phyloP scores from a whole-genome alignment of 2,797 vertebrate species.

The Falco rusticolus region DNA sequence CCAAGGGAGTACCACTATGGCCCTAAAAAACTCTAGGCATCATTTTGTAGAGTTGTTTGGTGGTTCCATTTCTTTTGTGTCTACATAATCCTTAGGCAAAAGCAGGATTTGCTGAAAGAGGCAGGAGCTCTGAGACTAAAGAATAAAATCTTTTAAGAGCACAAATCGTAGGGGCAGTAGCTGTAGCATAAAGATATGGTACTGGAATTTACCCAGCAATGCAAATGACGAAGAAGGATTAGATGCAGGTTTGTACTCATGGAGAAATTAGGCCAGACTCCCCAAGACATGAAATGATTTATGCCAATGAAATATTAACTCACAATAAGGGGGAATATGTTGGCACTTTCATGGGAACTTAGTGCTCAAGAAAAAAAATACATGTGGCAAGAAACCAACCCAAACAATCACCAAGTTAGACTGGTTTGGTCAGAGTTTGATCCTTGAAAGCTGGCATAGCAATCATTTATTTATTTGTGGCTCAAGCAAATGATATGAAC shows the following conservation, averaged over 20 bases:
- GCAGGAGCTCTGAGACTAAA: background rate
- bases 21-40: background rate
- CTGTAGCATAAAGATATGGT: background rate
- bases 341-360: constrained; percentile 36
- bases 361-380: background rate
- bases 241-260: background rate
- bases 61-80: background rate
- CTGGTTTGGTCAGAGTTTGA: constrained; percentile 16
- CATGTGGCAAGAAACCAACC: constrained; percentile 17
- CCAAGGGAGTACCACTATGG: background rate
- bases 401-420: constrained; percentile 18
- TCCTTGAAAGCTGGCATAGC: background rate
- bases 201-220: background rate
- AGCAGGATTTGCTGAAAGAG: background rate
- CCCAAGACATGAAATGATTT: background rate
- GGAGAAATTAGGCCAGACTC: background rate
- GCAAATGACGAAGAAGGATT: background rate
- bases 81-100: no score
- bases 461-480: background rate
- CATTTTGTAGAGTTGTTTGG: background rate
- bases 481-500: background rate
- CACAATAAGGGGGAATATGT: background rate
- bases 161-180: background rate
- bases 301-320: constrained; percentile 5
- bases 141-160: background rate